phyloP scores from a whole-genome alignment of 2,888 invertebrate genomes.

The Eupithecia subumbrata region DNA sequence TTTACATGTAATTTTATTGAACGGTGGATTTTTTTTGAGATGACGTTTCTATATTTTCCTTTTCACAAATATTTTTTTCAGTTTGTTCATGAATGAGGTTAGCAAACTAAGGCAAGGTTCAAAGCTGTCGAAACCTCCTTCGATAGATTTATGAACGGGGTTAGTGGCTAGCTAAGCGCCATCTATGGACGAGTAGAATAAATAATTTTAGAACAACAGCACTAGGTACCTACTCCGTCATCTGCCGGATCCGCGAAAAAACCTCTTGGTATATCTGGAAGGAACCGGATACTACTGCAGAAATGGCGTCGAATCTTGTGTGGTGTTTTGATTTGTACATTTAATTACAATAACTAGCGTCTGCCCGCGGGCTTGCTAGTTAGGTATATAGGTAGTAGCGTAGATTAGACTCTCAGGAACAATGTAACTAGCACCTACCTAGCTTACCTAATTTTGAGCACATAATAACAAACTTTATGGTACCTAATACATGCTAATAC shows the following conservation, averaged over 20 bases:
- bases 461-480: too few relatives aligned
- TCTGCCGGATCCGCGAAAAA: too few relatives aligned
- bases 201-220: too few relatives aligned
- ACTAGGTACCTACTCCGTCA: too few relatives aligned
- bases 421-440: too few relatives aligned
- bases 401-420: too few relatives aligned
- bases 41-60: background rate
- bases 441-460: too few relatives aligned
- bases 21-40: background rate
- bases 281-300: background rate
- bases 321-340: background rate
- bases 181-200: constrained; percentile 17
- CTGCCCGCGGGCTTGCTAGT: too few relatives aligned
- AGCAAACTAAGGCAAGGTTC: background rate
- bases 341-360: too few relatives aligned
- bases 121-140: background rate
- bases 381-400: too few relatives aligned
- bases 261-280: too few relatives aligned
- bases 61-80: background rate
- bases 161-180: background rate
- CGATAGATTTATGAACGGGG: background rate
- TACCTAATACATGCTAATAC: too few relatives aligned
- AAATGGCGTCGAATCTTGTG: background rate
- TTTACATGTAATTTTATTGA: constrained; percentile 2
- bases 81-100: background rate